Evolutionary conservation across 1,140 invertebrate genomes (phyloP), one percentile per base, ranked within the genome.

Genomic region (Lepeophtheirus salmonis): DNA sequence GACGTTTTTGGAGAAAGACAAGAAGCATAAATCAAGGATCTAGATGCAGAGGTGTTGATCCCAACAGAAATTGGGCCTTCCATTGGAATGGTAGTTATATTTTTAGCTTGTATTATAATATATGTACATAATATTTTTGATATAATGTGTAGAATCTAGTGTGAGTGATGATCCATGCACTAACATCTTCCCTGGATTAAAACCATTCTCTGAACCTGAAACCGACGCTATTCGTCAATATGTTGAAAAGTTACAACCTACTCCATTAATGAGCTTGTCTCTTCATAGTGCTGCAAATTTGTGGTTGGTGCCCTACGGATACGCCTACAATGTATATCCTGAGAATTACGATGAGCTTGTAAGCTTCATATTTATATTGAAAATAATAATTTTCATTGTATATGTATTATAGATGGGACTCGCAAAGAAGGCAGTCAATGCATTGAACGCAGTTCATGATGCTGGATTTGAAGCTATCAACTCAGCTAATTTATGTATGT

Each of bases 101-200:
- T 2, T 30, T 52, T n/a, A n/a, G n/a, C 4, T 16, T 6, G 50
- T 2, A 54, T 1, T 54, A 16, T 2, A 21, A 21, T 14, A 54
- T 17, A 13, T 52, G 51, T 12, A 10, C 12, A 52, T 52, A 21
- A 10, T 52, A 16, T 52, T 12, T 17, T 4, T 12, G 12, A n/a
- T 48, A 48, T 56, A 4, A 23, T 25, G 4, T 41, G 14, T 21
- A 60, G 59, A 56, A 21, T 55, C 41, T 55, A 50, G 59, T 10
- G 65, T 63, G 54, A 60, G 56, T 77, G 76, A n/a, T 49, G 23
- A 53, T 24, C 62, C 75, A 72, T 66, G 50, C 63, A 66, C 48
- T 70, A 75, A 66, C 21, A 67, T 64, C 18, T 56, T 72, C 74
- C 63, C 77, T 61, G 75, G 74, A 25, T 71, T 69, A 71, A 63